Conservation (phyloP, 2,888 invertebrate genomes). For the Drosophila hamatofila region DNA sequence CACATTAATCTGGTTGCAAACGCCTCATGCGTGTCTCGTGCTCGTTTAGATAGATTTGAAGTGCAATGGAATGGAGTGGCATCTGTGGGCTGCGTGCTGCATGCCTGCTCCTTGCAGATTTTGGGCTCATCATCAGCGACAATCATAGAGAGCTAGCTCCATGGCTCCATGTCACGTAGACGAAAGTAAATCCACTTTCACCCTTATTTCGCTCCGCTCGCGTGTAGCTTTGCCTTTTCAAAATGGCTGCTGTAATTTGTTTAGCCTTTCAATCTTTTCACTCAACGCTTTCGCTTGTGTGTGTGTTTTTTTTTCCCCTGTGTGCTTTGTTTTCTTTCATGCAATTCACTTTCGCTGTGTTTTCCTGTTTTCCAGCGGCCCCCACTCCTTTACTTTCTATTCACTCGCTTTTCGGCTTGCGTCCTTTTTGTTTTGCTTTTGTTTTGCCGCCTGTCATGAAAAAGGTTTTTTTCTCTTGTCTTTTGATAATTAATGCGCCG, state of each 20-base stretch:
- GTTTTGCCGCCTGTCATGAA: constrained; percentile 33
- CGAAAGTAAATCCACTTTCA: constrained; percentile 81
- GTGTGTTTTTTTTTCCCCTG: constrained; percentile 41
- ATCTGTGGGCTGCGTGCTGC: constrained; percentile 41
- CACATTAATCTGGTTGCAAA: constrained; percentile 80
- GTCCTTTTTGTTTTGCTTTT: constrained; percentile 26
- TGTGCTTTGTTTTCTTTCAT: constrained; percentile 53
- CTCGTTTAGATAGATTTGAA: constrained; percentile 36
- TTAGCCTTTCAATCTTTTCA: constrained; percentile 71
- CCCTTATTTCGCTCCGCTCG: constrained; percentile 61
- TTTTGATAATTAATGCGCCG: constrained; percentile 70
- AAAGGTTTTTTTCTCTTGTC: constrained; percentile 30
- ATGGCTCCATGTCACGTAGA: constrained; percentile 63
- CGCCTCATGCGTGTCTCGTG: constrained; percentile 74
- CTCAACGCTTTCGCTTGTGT: constrained; percentile 41
- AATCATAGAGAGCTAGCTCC: constrained; percentile 15
- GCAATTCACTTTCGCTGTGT: constrained; percentile 72
- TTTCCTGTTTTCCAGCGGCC: constrained; percentile 28
- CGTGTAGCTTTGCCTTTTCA: constrained; percentile 45
- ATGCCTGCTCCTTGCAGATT: constrained; percentile 45
- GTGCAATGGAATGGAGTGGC: constrained; percentile 8
- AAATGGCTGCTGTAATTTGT: constrained; percentile 79
- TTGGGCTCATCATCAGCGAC: constrained; percentile 41
- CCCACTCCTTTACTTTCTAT: constrained; percentile 9
- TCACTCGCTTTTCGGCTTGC: constrained; percentile 46